Percentiles rank a stretch among this genome's conserved stretches.
phyloP scores from a whole-genome alignment of 1,140 invertebrate genomes.

The Apocrypta bakeri region DNA sequence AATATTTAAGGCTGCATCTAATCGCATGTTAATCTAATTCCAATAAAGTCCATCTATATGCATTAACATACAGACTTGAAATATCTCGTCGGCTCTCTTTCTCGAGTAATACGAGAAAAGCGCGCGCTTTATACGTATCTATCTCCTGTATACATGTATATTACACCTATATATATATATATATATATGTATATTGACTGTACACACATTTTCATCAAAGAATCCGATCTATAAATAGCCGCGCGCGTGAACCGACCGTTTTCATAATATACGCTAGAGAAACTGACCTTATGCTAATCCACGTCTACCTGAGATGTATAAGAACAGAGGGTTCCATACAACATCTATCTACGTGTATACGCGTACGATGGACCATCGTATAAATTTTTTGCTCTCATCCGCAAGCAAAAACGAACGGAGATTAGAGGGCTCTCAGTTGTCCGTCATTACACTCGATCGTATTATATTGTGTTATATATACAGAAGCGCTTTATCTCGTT shows the following conservation, averaged over 20 bases:
- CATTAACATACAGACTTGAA: too few relatives aligned
- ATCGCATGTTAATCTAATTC: neutral
- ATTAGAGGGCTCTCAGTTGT: conserved; percentile 3
- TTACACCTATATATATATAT: too few relatives aligned
- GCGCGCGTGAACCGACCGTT: neutral
- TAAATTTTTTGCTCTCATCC: neutral
- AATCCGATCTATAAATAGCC: neutral
- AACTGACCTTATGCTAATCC: neutral
- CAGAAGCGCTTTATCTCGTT: neutral
- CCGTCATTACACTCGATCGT: neutral
- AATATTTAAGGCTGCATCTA: neutral
- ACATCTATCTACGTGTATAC: too few relatives aligned
- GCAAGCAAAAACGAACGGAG: neutral
- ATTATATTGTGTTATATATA: neutral
- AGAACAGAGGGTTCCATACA: neutral
- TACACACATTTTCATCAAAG: too few relatives aligned
- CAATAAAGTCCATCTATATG: neutral
- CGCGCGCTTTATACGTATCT: too few relatives aligned
- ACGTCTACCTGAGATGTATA: neutral
- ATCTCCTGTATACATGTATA: too few relatives aligned
- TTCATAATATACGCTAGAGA: neutral
- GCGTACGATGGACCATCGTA: neutral
- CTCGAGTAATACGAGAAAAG: neutral
- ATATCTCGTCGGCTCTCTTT: neutral
- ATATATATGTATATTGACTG: too few relatives aligned